A percentile compares a stretch with the other conserved stretches of the same genome.
Evolutionary conservation across 1,140 invertebrate genomes (phyloP).

Genomic region (Cherax destructor): DNA sequence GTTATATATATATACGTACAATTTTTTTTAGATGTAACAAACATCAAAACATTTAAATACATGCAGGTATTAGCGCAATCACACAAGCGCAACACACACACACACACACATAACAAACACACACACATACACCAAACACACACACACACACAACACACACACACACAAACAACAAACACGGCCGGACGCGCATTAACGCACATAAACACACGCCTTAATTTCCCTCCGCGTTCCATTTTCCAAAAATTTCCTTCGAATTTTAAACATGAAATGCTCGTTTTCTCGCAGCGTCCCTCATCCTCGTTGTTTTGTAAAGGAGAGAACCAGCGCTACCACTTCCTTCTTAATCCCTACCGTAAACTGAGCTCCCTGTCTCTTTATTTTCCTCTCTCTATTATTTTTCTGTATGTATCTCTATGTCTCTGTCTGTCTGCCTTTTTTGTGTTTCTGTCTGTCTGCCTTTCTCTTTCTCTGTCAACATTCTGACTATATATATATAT

Average conservation of each 20-base stretch:
- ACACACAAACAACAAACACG: not conserved
- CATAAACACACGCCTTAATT: slow-evolving; percentile 12
- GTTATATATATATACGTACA: too few species aligned
- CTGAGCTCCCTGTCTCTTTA: not conserved
- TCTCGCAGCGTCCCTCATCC: not conserved
- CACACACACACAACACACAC: not conserved
- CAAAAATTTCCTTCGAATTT: slow-evolving; percentile 20
- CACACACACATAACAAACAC: not conserved
- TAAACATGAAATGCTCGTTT: slow-evolving; percentile 8
- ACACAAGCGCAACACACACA: not conserved
- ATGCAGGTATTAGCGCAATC: not conserved
- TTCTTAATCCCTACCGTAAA: not conserved
- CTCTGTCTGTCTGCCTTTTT: not conserved
- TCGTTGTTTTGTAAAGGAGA: slow-evolving; percentile 7
- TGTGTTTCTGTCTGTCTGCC: too few species aligned
- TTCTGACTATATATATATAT: too few species aligned
- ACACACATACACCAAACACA: not conserved
- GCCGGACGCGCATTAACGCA: not conserved
- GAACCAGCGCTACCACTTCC: slow-evolving; percentile 4
- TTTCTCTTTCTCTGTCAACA: too few species aligned
- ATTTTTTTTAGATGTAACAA: too few species aligned
- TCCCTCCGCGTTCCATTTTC: slow-evolving; percentile 1
- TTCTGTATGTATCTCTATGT: not conserved
- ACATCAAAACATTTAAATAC: not conserved
- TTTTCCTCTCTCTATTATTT: not conserved